phyloP scores from a whole-genome alignment of 1,140 invertebrate genomes.

The Augochlora pura region DNA sequence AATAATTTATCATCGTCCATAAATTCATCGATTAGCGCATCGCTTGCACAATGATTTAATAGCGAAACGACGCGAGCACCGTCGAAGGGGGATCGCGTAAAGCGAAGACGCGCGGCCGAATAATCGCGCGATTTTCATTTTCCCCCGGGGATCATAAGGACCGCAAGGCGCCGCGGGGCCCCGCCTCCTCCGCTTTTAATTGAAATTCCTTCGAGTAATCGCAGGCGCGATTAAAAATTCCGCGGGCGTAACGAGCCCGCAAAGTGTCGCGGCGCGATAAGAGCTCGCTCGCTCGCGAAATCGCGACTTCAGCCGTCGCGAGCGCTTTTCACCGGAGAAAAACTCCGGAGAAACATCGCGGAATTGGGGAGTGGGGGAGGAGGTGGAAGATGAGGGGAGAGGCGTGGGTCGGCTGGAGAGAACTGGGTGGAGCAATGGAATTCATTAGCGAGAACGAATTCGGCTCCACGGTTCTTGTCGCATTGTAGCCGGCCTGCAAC shows the following conservation, averaged over 20 bases:
- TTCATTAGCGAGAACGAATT: conserved; percentile 6
- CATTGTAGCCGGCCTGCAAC: not conserved
- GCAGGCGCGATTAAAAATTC: not conserved
- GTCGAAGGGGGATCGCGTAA: too few species aligned
- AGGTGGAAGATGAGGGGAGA: too few species aligned
- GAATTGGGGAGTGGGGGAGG: not conserved
- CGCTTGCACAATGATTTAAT: too few species aligned
- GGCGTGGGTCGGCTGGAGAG: too few species aligned
- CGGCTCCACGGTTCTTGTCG: not conserved
- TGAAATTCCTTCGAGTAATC: not conserved
- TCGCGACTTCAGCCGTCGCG: not conserved
- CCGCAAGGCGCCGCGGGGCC: too few species aligned
- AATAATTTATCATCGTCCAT: too few species aligned
- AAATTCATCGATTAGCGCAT: too few species aligned
- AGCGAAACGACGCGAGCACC: too few species aligned
- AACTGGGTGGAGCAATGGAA: not conserved
- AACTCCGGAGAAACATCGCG: not conserved
- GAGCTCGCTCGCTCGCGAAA: not conserved
- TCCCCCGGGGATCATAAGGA: not conserved
- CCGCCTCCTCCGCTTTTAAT: too few species aligned
- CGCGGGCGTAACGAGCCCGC: not conserved
- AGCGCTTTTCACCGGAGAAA: conserved; percentile 3
- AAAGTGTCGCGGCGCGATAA: not conserved
- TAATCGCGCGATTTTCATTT: not conserved
- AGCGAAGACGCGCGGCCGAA: not conserved